A percentile compares a stretch with the other conserved stretches of the same genome.
Conservation (phyloP, 2,888 invertebrate species). For the Synergus japonicus region DNA sequence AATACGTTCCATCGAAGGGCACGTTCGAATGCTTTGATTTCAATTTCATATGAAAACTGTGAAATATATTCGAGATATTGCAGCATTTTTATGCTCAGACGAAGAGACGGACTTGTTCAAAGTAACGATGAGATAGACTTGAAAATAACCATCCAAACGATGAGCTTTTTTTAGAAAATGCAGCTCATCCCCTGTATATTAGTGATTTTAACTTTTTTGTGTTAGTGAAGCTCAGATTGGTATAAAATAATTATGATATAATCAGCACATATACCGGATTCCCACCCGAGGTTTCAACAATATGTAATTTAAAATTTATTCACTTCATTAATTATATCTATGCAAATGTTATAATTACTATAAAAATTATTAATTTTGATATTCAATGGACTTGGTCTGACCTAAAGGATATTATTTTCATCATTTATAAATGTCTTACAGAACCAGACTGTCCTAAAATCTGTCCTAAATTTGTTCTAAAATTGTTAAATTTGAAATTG, state of each 20-base stretch:
- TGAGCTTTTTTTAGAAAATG: background rate
- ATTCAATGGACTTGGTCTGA: no score
- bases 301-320: no score
- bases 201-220: background rate
- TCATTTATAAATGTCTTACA: no score
- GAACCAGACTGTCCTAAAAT: no score
- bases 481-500: no score
- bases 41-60: conserved; percentile 27
- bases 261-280: background rate
- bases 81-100: conserved; percentile 32
- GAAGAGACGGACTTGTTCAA: conserved; percentile 24
- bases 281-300: no score
- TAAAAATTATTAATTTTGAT: no score
- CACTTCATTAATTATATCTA: no score
- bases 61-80: conserved; percentile 16
- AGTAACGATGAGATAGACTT: conserved; percentile 2
- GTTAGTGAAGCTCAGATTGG: background rate
- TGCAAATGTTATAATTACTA: no score
- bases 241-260: background rate
- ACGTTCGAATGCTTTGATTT: conserved; percentile 39
- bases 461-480: no score
- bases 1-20: conserved; percentile 32
- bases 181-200: background rate
- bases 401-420: no score
- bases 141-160: conserved; percentile 20